Evolutionary conservation across 2,113 vertebrate species (phyloP).

Genomic region (Phrynosoma platyrhinos): DNA sequence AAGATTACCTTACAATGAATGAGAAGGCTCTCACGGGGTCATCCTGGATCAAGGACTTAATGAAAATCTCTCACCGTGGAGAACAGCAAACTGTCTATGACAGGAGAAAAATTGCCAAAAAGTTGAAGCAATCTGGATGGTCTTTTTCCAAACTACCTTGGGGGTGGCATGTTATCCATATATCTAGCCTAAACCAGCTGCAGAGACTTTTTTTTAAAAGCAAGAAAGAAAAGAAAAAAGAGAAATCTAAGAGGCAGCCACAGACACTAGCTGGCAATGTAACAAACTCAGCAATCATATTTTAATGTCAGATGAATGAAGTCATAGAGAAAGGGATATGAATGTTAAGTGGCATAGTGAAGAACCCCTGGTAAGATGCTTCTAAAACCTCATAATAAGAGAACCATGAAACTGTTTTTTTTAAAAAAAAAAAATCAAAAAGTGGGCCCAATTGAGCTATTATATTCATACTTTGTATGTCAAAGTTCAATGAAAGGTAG

Average conservation of each 20-base stretch:
- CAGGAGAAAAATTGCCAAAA: constrained; percentile 41
- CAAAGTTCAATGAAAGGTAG: neutral
- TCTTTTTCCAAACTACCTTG: constrained; percentile 48
- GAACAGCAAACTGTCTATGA: constrained; percentile 42
- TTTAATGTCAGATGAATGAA: constrained; percentile 32
- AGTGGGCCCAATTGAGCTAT: constrained; percentile 3
- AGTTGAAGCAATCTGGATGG: constrained; percentile 33
- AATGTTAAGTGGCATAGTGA: neutral
- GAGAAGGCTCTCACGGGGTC: constrained; percentile 28
- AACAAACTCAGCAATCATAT: neutral
- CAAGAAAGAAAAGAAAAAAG: neutral
- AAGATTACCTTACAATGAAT: constrained; percentile 34
- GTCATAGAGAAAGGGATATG: neutral
- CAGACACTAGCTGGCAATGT: constrained; percentile 4
- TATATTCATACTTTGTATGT: neutral
- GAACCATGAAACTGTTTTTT: neutral
- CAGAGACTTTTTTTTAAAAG: neutral
- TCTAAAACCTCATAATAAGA: neutral
- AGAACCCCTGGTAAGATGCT: rapidly evolving
- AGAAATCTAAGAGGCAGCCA: neutral
- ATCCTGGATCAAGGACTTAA: constrained; percentile 48
- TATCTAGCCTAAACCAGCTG: constrained; percentile 1
- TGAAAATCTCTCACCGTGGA: constrained; percentile 43
- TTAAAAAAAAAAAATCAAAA: neutral
- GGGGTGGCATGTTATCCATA: constrained; percentile 35